A percentile compares a stretch with the other conserved stretches of the same genome.
phyloP scores from a whole-genome alignment of 2,888 invertebrate species.

The Dryomyza anilis region DNA sequence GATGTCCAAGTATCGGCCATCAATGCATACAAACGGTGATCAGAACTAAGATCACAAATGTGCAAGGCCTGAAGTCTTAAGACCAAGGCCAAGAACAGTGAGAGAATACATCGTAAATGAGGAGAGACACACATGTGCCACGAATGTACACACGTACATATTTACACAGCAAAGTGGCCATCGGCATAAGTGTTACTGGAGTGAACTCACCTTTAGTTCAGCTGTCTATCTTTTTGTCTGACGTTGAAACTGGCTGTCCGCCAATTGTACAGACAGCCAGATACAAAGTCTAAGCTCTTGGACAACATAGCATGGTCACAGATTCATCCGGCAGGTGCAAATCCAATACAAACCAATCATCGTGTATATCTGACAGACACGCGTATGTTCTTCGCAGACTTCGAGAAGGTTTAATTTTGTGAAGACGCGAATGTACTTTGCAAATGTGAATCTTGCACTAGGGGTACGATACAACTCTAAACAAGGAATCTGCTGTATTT shows the following conservation, averaged over 20 bases:
- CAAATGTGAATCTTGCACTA: too few species aligned
- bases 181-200: neutral
- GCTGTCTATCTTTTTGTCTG: too few species aligned
- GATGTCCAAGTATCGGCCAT: neutral
- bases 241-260: too few species aligned
- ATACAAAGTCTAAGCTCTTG: too few species aligned
- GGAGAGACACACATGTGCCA: slow-evolving; percentile 2
- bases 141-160: neutral
- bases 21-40: neutral
- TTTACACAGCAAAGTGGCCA: neutral
- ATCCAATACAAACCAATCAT: slow-evolving; percentile 52
- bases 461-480: too few species aligned
- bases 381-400: neutral
- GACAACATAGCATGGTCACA: too few species aligned
- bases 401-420: too few species aligned
- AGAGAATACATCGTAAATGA: neutral
- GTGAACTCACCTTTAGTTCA: too few species aligned
- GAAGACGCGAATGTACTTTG: too few species aligned
- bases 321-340: slow-evolving; percentile 54
- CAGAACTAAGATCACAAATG: neutral
- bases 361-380: neutral
- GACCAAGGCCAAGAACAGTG: neutral
- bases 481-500: too few species aligned
- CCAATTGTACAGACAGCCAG: too few species aligned
- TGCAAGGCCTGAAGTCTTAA: neutral